Base-by-base conservation (phyloP, 2,888 invertebrate genomes). In the Amblyteles armatorius region DNA sequence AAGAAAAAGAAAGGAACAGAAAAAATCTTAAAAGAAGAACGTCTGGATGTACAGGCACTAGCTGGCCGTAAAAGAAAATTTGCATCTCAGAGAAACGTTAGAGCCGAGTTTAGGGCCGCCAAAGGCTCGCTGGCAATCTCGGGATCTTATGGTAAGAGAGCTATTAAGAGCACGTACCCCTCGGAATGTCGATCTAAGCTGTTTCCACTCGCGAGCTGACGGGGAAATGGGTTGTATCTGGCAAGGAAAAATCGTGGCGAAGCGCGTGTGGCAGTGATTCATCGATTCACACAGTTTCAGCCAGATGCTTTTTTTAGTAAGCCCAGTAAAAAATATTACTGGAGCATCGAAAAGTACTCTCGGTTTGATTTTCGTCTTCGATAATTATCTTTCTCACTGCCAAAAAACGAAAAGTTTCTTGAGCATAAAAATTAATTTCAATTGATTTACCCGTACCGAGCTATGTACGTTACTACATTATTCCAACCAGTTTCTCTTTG, bases 71-170 rank as follows among this genome's bases (percentile, higher is more conserved):
- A 88, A 57, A 71, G 71, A 72, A 63, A 90, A 90, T 91, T 91
- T 90, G 87, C 90, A 91, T 91, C 86, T 73, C n/a, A 72, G 67
- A 65, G 77, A 60, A 33, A 79, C 87, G 87, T 88, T 84, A 88
- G 90, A 88, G 83, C 71, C 82, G 84, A 84, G 72, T 77, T 87
- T 82, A 77, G 86, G 65, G 82, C 76, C 79, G 78, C 29, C 40
- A 65, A 22, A 44, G 13, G 26, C 22, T 79, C 74, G 36, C 57
- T 36, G 77, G 80, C 77, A 81, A 72, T 80, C 78, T 80, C 78
- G 67, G 76, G 81, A 83, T 83, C 83, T 86, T 77, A 55, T 6
- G 22, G 52, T 26, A 22, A 52, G 40, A 77, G 36, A 29, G 63
- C 63, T 29, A 33, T 63, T 33, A 63, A 55, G 52, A 22, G 29